Conservation (phyloP, 2,888 invertebrate genomes). For the Acleris cristana region DNA sequence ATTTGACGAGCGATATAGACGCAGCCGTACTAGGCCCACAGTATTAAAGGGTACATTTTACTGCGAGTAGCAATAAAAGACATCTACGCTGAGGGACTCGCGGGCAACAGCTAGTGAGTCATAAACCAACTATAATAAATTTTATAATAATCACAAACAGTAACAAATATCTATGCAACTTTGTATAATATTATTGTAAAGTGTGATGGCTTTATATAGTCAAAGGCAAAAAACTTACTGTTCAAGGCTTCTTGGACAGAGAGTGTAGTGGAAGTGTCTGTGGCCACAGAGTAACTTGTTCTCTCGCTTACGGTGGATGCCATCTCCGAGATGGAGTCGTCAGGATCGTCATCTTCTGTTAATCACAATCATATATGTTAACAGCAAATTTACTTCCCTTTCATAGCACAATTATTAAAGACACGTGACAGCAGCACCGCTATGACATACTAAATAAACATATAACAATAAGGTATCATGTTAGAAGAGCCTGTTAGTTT, state of each 20-base stretch:
- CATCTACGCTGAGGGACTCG: too few relatives aligned
- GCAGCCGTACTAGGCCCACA: too few relatives aligned
- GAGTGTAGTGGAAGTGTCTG: constrained; percentile 70
- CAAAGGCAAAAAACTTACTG: constrained; percentile 52
- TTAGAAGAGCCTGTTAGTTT: too few relatives aligned
- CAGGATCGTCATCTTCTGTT: constrained; percentile 71
- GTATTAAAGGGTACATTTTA: too few relatives aligned
- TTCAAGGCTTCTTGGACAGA: constrained; percentile 80
- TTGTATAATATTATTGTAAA: too few relatives aligned
- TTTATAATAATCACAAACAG: too few relatives aligned
- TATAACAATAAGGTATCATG: background rate
- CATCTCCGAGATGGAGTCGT: constrained; percentile 72
- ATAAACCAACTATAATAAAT: too few relatives aligned
- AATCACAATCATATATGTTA: constrained; percentile 28
- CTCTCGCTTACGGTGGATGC: constrained; percentile 76
- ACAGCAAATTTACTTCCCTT: background rate
- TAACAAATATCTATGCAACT: too few relatives aligned
- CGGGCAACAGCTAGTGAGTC: too few relatives aligned
- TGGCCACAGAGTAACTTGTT: constrained; percentile 73
- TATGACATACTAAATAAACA: background rate
- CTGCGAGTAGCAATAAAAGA: too few relatives aligned
- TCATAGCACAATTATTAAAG: background rate
- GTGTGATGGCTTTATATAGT: too few relatives aligned
- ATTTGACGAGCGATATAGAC: too few relatives aligned
- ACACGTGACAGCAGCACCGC: background rate